Percentiles rank a stretch among this genome's conserved stretches.
phyloP scores from a whole-genome alignment of 2,113 vertebrate species.

The Scomber scombrus region DNA sequence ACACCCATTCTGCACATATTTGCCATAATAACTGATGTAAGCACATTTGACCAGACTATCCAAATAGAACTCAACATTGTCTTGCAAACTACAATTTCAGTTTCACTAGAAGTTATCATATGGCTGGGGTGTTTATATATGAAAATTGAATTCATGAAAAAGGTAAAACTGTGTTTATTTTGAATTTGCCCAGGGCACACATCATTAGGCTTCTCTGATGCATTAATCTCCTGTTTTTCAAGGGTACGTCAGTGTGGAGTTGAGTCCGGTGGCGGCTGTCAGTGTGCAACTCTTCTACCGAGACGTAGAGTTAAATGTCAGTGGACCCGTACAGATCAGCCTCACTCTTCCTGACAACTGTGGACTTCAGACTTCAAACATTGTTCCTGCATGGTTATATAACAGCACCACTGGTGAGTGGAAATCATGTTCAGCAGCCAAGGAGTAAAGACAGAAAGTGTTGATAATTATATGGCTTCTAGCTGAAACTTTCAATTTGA shows the following conservation, averaged over 20 bases:
- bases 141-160: conserved; percentile 1
- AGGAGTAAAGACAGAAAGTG: background rate
- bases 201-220: background rate
- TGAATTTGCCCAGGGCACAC: background rate
- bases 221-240: background rate
- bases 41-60: background rate
- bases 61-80: background rate
- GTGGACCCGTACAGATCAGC: conserved; percentile 87
- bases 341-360: conserved; percentile 84
- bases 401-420: conserved; percentile 88
- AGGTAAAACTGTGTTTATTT: background rate
- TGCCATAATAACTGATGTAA: no score
- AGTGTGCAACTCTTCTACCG: conserved; percentile 86
- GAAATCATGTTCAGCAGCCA: background rate
- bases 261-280: conserved; percentile 88
- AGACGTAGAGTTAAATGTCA: conserved; percentile 86
- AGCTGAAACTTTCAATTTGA: no score
- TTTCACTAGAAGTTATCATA: no score
- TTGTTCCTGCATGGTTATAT: conserved; percentile 90
- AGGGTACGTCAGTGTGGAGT: conserved; percentile 89
- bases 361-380: conserved; percentile 77
- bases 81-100: background rate
- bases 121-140: background rate
- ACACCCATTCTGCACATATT: no score
- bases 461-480: background rate